Base-by-base conservation (phyloP, 2,888 invertebrate genomes). In the Rotaria macrura region DNA sequence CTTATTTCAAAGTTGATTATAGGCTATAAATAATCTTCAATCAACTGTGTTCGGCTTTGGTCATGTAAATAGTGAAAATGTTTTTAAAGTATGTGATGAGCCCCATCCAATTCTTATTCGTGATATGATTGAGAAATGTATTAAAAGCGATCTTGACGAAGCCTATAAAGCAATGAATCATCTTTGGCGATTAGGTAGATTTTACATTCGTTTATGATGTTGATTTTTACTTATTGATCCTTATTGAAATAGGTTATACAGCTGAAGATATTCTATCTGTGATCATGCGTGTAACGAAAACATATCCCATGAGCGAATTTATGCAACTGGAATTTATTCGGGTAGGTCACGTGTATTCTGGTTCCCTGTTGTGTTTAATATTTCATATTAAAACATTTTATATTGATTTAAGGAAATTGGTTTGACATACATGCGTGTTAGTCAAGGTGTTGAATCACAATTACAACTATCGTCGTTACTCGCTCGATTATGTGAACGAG, bases 201-300 rank as follows among this genome's bases (percentile, higher is more conserved):
- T 47, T 47, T 3, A 14, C 14, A 4, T 47, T 14, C 1, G 10
- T 47, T 47, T 1, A 12, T 14, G 14, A 49, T 17, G 14, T 17
- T 12, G 14, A 49, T 49, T 12, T 49, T 17, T 49, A 49, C 17
- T 9, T 17, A 49, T 49, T 49, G 3, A 12, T 49, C 3, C 17
- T 49, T 49, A 49, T 49, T 49, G 43, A 49, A 49, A 49, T 49
- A 49, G 49, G 99, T 0, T 99, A 98, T 91, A 96, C 97, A 0
- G 93, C 96, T 0, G 97, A 99, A 91, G 99, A 99, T 92, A 95
- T 99, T 83, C 95, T 99, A 88, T 94, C 94, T 87, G 98, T 96
- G 91, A 93, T 97, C 87, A 97, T 97, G 92, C 94, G 96, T 88
- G 96, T 98, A 40, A 84, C 84, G 40, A 85, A 85, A 85, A 85